Evolutionary conservation across 2,888 invertebrate genomes (phyloP), one percentile per base, ranked within the genome.

Genomic region (Synanthedon tipuliformis): DNA sequence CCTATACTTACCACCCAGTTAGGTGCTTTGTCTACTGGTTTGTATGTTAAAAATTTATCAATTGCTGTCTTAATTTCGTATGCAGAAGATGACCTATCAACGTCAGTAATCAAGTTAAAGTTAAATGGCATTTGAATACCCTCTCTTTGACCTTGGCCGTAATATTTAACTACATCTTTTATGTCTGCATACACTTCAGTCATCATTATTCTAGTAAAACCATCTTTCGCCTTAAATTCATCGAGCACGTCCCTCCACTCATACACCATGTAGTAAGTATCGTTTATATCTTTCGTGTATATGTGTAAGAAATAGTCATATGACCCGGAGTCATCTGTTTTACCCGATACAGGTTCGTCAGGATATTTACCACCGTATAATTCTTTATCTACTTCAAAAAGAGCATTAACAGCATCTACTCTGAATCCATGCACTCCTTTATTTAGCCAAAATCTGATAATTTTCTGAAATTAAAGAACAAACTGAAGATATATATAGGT

Each of bases 351-450:
- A 0, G 90, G 91, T 67, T 92, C 92, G 65, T 93, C 89, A 5
- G 75, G 74, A 45, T 90, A 79, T 51, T 63, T 66, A 2, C 88
- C 86, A n/a, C 77, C 82, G 50, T 64, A 81, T 1, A 80, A 68
- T 50, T 76, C 70, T 60, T 87, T 88, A 49, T 87, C 79, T 0
- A 82, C 87, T 75, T 93, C 93, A 56, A 86, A 92, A 45, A 93
- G 65, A 68, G 89, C 90, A 66, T 89, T 89, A 0, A 94, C 89
- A 0, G 95, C 94, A 63, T 95, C 94, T 5, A 97, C 89, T 65
- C 96, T 90, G 68, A 97, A 95, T 5, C 97, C 97, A 66, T 94
- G 93, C 0, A 96, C 91, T 2, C 96, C 96, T 69, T 91, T 91
- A 10, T 90, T 89, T 52, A 97, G 69, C 97, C 97, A 98, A 67